phyloP scores from a whole-genome alignment of 2,888 invertebrate genomes.

The Alcis repandata region DNA sequence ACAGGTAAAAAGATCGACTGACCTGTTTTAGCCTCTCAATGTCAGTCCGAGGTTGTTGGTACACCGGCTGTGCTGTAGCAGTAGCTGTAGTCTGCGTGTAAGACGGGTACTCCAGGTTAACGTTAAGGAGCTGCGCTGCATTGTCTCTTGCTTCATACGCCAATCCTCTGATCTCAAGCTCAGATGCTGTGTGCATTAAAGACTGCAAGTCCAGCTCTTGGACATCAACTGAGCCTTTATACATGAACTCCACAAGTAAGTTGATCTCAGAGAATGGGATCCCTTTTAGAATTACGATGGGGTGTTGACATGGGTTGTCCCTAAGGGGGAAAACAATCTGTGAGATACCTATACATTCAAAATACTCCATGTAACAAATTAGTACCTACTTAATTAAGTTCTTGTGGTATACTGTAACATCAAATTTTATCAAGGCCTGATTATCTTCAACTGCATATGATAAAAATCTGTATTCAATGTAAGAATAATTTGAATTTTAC shows the following conservation, averaged over 20 bases:
- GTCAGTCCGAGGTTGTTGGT: constrained; percentile 73
- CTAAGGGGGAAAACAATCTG: constrained; percentile 59
- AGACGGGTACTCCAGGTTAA: constrained; percentile 82
- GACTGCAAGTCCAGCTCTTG: constrained; percentile 88
- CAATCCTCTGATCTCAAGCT: constrained; percentile 89
- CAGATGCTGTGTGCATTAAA: constrained; percentile 89
- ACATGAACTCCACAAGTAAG: constrained; percentile 90
- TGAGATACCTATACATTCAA: background rate
- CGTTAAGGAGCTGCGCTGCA: constrained; percentile 84
- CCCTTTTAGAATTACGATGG: constrained; percentile 90
- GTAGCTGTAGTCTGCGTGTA: constrained; percentile 68
- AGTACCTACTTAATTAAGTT: background rate
- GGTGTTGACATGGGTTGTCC: constrained; percentile 91
- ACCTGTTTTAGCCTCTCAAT: constrained; percentile 83
- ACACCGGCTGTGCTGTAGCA: constrained; percentile 57
- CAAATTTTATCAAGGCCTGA: background rate
- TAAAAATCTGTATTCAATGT: background rate
- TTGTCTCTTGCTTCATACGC: constrained; percentile 87
- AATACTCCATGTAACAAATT: background rate
- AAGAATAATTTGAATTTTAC: constrained; percentile 26
- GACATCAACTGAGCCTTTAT: constrained; percentile 90
- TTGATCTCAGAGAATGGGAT: constrained; percentile 89
- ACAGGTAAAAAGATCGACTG: constrained; percentile 42
- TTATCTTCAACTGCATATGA: background rate
- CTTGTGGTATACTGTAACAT: background rate